phyloP scores from a whole-genome alignment of 2,797 vertebrate genomes.

The Rhynchotus rufescens region DNA sequence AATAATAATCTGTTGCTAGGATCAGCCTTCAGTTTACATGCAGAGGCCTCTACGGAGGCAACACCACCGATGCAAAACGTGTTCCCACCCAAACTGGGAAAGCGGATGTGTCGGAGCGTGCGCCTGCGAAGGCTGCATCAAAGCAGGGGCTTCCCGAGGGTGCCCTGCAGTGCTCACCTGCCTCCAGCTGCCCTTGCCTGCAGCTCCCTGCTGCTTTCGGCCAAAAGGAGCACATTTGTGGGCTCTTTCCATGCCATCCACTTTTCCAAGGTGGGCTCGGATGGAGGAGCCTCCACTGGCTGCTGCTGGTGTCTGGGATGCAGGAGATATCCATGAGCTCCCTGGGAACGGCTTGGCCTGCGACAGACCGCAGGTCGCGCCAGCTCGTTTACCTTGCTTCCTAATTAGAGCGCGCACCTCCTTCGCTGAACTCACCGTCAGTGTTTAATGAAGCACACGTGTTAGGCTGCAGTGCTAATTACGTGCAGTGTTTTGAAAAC shows the following conservation, averaged over 20 bases:
- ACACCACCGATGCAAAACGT: conserved; percentile 17
- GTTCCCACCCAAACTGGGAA: neutral
- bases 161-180: neutral
- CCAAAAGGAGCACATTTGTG: neutral
- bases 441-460: neutral
- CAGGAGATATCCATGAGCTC: neutral
- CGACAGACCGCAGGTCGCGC: neutral
- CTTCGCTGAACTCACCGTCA: neutral
- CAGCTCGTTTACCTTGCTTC: neutral
- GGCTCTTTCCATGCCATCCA: neutral
- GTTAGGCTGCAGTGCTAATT: neutral
- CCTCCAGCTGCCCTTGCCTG: neutral
- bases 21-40: conserved; percentile 35
- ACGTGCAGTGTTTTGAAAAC: neutral
- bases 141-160: neutral
- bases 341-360: fast-evolving
- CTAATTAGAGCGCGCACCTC: neutral
- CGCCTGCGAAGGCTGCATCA: neutral
- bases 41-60: conserved; percentile 38
- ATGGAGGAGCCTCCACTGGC: neutral
- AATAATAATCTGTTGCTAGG: conserved; percentile 57
- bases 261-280: neutral
- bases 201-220: neutral
- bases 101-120: neutral
- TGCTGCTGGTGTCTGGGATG: fast-evolving